Percentiles rank a stretch among this genome's conserved stretches.
These are phyloP conservation scores for Galeopterus variegatus DNA, from an alignment of 2,113 vertebrate genomes.

Conservation along the genomic window DNA sequence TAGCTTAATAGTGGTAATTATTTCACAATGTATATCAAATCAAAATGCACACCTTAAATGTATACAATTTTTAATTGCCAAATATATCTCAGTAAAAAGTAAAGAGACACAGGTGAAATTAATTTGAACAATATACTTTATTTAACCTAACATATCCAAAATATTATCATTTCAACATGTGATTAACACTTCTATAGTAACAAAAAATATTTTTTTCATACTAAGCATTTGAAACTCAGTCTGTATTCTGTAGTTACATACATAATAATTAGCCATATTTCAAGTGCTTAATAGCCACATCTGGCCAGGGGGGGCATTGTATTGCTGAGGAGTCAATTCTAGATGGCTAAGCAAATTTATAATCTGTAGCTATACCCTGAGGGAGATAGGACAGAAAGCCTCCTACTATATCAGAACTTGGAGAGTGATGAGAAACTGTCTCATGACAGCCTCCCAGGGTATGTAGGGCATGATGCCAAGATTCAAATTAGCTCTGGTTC, in stretches of 20 bases:
- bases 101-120: not conserved
- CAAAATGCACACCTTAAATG: not conserved
- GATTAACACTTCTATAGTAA: not conserved
- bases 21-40: not conserved
- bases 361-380: too few relatives aligned
- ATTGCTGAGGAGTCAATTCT: not conserved
- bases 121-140: not conserved
- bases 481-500: too few relatives aligned
- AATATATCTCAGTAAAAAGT: not conserved
- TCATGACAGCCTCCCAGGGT: too few relatives aligned
- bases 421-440: too few relatives aligned
- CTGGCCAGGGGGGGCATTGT: not conserved
- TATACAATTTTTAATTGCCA: not conserved
- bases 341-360: too few relatives aligned
- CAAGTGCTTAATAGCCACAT: not conserved
- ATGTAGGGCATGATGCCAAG: too few relatives aligned
- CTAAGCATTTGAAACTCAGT: not conserved
- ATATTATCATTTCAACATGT: not conserved
- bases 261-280: not conserved
- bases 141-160: not conserved
- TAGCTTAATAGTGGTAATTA: not conserved
- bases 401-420: too few relatives aligned
- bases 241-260: not conserved
- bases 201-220: not conserved
- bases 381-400: too few relatives aligned